These are phyloP conservation scores for Dicyrtoma fusca DNA, from an alignment of 2,888 invertebrate genomes.

Conservation along the genomic window DNA sequence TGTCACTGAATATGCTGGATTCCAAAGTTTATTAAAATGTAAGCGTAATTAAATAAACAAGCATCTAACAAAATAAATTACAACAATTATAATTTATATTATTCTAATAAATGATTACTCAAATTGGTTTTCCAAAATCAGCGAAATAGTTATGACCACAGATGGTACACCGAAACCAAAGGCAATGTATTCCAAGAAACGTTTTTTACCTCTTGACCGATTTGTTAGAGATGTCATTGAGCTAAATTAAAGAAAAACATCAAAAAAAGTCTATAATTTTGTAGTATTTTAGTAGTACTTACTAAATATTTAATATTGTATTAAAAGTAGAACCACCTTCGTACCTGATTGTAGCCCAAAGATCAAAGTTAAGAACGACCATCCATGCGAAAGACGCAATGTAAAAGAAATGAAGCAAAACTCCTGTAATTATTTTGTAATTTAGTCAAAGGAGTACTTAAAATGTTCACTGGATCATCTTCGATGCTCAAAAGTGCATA, in stretches of 20 bases:
- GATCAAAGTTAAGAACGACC: constrained; percentile 28
- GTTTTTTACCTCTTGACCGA: background rate
- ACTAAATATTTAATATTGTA: background rate
- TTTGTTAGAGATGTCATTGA: background rate
- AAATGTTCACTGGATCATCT: too few relatives aligned
- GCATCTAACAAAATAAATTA: too few relatives aligned
- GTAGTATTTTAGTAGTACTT: too few relatives aligned
- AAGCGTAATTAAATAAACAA: too few relatives aligned
- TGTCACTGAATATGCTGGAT: background rate
- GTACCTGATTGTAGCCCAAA: constrained; percentile 28
- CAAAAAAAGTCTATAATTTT: too few relatives aligned
- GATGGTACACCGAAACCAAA: background rate
- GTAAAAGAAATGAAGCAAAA: constrained; percentile 4
- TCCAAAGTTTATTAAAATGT: too few relatives aligned
- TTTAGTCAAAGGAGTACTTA: too few relatives aligned
- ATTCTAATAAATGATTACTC: too few relatives aligned
- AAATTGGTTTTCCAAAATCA: background rate
- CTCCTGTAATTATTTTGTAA: too few relatives aligned
- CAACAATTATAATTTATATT: too few relatives aligned
- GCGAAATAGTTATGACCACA: background rate
- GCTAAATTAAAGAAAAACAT: background rate
- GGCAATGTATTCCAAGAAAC: background rate
- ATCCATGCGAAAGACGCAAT: constrained; percentile 29
- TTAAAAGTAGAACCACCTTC: too few relatives aligned
- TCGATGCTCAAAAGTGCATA: too few relatives aligned